A percentile compares a stretch with the other conserved stretches of the same genome.
Conservation (phyloP, 1,140 invertebrate genomes). For the Metopolophium dirhodum region DNA sequence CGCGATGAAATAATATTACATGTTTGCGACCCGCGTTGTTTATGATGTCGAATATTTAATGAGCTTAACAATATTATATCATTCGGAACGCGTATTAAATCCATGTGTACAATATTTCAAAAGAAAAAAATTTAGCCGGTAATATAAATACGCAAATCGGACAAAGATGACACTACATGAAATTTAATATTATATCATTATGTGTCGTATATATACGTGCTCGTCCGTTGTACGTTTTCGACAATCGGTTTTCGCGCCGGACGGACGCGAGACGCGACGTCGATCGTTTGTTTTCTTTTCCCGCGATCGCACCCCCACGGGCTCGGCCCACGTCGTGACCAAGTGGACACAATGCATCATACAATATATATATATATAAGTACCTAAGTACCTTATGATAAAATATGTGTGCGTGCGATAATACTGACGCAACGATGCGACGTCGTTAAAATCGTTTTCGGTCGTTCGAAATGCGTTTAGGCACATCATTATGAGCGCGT, state of each 20-base stretch:
- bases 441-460: slow-evolving; percentile 47
- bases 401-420: no score
- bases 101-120: not conserved
- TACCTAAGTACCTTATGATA: not conserved
- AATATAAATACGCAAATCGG: not conserved
- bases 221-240: not conserved
- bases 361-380: not conserved
- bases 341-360: not conserved
- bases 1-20: not conserved
- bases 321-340: slow-evolving; percentile 28
- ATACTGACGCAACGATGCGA: slow-evolving; percentile 1
- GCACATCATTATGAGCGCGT: slow-evolving; percentile 41
- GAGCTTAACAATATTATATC: not conserved
- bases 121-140: not conserved
- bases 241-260: slow-evolving; percentile 26
- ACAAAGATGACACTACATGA: not conserved
- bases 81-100: not conserved
- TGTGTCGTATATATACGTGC: no score
- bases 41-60: not conserved
- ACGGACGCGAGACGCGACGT: not conserved
- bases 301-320: slow-evolving; percentile 13
- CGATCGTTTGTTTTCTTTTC: not conserved
- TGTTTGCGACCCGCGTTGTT: not conserved
- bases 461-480: slow-evolving; percentile 47
- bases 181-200: not conserved